Conservation (phyloP, 2,888 invertebrate species). For the Diarsia rubi region DNA sequence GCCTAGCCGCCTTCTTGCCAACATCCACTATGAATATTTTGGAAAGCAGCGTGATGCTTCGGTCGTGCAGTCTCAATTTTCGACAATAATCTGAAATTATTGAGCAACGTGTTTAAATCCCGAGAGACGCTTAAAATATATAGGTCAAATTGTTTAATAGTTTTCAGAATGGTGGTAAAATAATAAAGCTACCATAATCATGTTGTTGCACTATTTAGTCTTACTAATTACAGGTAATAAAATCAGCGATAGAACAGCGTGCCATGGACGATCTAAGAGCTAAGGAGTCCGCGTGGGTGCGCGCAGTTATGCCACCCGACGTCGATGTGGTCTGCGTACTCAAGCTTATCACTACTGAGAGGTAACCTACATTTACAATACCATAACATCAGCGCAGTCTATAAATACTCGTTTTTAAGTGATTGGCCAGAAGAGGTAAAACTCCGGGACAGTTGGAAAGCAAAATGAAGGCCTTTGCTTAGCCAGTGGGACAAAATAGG, state of each 20-base stretch:
- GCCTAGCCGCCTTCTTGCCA: too few relatives aligned
- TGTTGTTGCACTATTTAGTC: background rate
- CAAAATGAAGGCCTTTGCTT: too few relatives aligned
- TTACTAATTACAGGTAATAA: constrained; percentile 75
- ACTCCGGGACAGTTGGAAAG: too few relatives aligned
- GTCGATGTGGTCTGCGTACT: constrained; percentile 80
- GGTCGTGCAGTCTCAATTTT: background rate
- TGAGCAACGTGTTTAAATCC: background rate
- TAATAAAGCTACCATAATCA: background rate
- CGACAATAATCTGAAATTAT: background rate
- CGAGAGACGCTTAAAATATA: background rate
- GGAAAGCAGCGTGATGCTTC: too few relatives aligned
- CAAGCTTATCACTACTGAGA: constrained; percentile 84
- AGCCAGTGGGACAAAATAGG: too few relatives aligned
- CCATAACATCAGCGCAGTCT: background rate
- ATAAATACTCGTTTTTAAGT: too few relatives aligned
- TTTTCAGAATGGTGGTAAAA: background rate
- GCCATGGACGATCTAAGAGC: constrained; percentile 75
- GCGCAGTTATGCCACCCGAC: constrained; percentile 80
- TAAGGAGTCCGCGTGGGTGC: constrained; percentile 81
- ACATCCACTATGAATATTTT: too few relatives aligned
- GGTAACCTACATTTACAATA: constrained; percentile 68
- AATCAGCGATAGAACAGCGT: constrained; percentile 80
- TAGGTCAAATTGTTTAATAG: background rate
- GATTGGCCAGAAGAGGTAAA: too few relatives aligned